phyloP scores from a whole-genome alignment of 2,888 invertebrate genomes.

The Orthosia cruda region DNA sequence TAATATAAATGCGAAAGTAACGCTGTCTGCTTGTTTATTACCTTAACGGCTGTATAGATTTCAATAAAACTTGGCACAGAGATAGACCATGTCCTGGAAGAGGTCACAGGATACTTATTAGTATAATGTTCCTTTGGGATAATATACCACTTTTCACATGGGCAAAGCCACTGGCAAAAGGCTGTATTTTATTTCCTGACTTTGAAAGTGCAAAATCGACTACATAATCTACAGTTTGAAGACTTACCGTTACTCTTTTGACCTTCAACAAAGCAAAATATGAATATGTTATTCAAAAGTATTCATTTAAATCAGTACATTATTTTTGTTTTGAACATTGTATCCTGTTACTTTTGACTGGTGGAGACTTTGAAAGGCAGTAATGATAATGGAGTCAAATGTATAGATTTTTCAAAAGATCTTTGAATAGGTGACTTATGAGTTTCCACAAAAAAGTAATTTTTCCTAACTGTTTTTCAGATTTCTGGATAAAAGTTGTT shows the following conservation, averaged over 20 bases:
- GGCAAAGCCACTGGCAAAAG: too few species aligned
- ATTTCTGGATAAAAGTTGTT: too few species aligned
- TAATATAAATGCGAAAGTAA: too few species aligned
- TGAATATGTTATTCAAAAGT: slow-evolving; percentile 36
- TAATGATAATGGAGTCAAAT: not conserved
- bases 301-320: slow-evolving; percentile 49
- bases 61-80: too few species aligned
- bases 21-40: too few species aligned
- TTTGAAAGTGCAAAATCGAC: not conserved
- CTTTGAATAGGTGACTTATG: not conserved
- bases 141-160: too few species aligned
- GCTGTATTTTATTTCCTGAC: not conserved
- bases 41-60: too few species aligned
- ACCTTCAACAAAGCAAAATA: slow-evolving; percentile 44
- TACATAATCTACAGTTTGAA: slow-evolving; percentile 11
- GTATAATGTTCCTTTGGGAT: too few species aligned
- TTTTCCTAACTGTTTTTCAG: not conserved
- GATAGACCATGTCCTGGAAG: too few species aligned
- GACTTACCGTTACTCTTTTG: slow-evolving; percentile 25
- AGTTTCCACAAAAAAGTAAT: too few species aligned
- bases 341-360: not conserved
- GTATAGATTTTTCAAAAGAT: not conserved
- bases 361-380: not conserved
- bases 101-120: too few species aligned
- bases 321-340: slow-evolving; percentile 48